Conservation (phyloP, 2,797 vertebrate species). For the Sebastes diploproa region DNA sequence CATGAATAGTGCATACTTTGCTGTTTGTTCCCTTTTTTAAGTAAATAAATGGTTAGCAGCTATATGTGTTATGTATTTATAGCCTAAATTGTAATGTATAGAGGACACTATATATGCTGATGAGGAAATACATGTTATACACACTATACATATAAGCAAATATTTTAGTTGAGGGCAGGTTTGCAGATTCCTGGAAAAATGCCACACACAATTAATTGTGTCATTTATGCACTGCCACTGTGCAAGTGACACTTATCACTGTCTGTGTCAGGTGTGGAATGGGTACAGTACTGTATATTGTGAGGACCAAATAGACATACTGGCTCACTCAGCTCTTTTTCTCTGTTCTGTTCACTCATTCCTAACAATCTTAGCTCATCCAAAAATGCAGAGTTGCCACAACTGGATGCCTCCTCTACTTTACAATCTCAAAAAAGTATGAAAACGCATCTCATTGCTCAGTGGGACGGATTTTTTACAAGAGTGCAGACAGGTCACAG, state of each 20-base stretch:
- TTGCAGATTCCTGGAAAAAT: background rate
- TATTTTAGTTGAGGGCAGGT: background rate
- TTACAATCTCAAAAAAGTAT: background rate
- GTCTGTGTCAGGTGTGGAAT: background rate
- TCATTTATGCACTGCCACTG: background rate
- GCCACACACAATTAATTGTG: background rate
- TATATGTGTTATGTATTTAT: background rate
- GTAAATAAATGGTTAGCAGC: background rate
- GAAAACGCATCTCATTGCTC: background rate
- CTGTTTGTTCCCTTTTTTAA: background rate
- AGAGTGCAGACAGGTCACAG: background rate
- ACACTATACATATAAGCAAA: background rate
- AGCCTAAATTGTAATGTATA: background rate
- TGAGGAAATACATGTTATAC: background rate
- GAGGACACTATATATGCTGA: background rate
- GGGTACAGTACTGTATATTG: background rate
- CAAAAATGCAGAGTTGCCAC: background rate
- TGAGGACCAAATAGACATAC: background rate
- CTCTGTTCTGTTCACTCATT: background rate
- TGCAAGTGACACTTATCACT: background rate
- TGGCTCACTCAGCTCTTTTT: background rate
- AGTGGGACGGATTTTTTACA: background rate
- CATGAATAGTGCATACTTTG: background rate
- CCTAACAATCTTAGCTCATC: background rate
- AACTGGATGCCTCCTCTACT: background rate